Evolutionary conservation across 2,888 invertebrate species (phyloP).

Genomic region (Aphodius sticticus): DNA sequence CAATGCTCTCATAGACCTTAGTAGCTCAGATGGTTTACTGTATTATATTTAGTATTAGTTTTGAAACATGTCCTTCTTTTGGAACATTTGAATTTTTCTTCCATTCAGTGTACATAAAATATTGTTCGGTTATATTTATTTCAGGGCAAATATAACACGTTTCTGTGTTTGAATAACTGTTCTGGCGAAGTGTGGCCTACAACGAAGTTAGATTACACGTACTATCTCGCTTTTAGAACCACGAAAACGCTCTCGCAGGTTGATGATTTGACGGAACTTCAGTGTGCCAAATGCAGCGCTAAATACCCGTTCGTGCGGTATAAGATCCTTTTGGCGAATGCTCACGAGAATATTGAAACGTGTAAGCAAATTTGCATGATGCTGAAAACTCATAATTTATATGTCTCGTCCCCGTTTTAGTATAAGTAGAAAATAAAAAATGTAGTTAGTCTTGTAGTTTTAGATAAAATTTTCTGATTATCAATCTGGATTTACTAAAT

Average conservation of each 20-base stretch:
- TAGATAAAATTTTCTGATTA: background rate
- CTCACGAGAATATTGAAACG: background rate
- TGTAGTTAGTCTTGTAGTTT: background rate
- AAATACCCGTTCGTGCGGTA: background rate
- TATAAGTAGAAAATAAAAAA: too few species aligned
- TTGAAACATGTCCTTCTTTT: too few species aligned
- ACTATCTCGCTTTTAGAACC: background rate
- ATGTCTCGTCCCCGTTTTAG: too few species aligned
- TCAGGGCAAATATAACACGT: constrained; percentile 26
- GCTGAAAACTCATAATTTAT: too few species aligned
- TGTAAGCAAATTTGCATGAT: background rate
- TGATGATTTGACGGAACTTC: background rate
- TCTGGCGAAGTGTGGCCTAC: background rate
- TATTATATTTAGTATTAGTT: too few species aligned
- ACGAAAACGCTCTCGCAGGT: background rate
- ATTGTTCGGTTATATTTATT: background rate
- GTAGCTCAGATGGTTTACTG: too few species aligned
- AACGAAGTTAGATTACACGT: background rate
- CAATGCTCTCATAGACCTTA: too few species aligned
- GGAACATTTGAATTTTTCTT: too few species aligned
- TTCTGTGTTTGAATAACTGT: constrained; percentile 25
- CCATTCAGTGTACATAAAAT: too few species aligned
- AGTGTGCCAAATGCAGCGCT: background rate
- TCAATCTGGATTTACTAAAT: too few species aligned
- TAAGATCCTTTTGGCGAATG: background rate